Evolutionary conservation across 2,113 vertebrate genomes (phyloP).

Genomic region (Anhinga rufa): DNA sequence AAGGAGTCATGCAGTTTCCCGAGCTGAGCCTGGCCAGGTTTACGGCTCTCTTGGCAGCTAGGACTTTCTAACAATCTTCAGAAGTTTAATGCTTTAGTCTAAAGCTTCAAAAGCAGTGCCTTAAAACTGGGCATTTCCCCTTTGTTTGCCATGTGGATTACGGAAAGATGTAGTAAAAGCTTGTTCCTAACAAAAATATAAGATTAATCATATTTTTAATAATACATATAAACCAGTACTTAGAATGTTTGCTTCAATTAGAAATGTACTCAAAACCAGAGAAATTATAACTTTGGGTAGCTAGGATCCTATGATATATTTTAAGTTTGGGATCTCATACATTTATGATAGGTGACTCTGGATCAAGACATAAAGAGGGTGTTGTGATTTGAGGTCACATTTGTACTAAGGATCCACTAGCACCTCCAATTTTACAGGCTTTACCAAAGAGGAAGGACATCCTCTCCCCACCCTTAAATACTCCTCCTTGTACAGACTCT

Average conservation of each 20-base stretch:
- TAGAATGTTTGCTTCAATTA: not conserved
- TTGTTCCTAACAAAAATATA: not conserved
- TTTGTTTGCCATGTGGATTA: not conserved
- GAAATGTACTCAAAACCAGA: not conserved
- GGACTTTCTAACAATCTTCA: not conserved
- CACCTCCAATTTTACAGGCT: not conserved
- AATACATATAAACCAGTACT: not conserved
- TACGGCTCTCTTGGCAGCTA: not conserved
- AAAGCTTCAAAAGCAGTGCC: not conserved
- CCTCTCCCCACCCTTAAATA: slow-evolving; percentile 28
- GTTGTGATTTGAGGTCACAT: not conserved
- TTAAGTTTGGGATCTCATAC: not conserved
- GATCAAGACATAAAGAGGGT: not conserved
- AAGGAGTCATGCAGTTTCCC: not conserved
- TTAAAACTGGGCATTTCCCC: not conserved
- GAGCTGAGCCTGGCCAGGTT: not conserved
- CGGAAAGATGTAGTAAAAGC: not conserved
- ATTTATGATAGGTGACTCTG: not conserved
- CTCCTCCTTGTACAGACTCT: not conserved
- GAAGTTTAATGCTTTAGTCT: not conserved
- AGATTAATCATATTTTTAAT: not conserved
- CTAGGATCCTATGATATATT: not conserved
- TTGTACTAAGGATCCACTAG: not conserved
- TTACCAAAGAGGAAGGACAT: slow-evolving; percentile 48
- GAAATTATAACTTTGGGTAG: not conserved